phyloP scores from a whole-genome alignment of 2,888 invertebrate species.

The Acanthopleura granulata region DNA sequence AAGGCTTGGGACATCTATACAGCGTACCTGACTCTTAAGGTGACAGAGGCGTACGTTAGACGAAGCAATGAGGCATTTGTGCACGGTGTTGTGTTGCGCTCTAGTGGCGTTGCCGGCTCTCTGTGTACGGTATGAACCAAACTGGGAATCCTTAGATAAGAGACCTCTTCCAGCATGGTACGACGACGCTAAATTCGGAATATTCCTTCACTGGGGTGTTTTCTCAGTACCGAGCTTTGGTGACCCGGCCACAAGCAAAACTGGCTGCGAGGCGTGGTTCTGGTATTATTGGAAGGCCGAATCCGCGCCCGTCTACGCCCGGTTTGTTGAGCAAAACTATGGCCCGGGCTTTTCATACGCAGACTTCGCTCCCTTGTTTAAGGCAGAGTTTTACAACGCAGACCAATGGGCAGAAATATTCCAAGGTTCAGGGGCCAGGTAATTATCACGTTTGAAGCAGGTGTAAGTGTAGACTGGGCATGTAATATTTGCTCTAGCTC shows the following conservation, averaged over 20 bases:
- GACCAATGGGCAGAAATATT: conserved; percentile 86
- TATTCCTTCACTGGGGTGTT: conserved; percentile 72
- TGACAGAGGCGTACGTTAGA: no score
- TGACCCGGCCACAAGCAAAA: background rate
- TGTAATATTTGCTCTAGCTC: no score
- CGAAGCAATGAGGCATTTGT: no score
- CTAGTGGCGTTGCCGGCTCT: background rate
- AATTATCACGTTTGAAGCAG: conserved; percentile 36
- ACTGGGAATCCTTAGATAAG: conserved; percentile 69
- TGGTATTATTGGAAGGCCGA: conserved; percentile 81
- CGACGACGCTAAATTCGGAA: conserved; percentile 70
- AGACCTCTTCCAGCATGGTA: conserved; percentile 70
- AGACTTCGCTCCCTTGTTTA: conserved; percentile 88
- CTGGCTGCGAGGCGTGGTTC: conserved; percentile 84
- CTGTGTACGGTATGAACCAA: conserved; percentile 27
- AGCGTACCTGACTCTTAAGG: no score
- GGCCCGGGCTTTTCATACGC: conserved; percentile 88
- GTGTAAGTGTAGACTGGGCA: no score
- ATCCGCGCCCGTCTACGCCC: conserved; percentile 57
- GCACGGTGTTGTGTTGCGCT: no score
- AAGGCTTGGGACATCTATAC: no score
- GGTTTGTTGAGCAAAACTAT: conserved; percentile 86
- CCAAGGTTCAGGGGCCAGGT: conserved; percentile 86
- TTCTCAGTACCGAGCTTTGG: conserved; percentile 68
- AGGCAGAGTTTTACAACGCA: conserved; percentile 87